Evolutionary conservation across 2,113 vertebrate species (phyloP).

Genomic region (Cephalopterus ornatus): DNA sequence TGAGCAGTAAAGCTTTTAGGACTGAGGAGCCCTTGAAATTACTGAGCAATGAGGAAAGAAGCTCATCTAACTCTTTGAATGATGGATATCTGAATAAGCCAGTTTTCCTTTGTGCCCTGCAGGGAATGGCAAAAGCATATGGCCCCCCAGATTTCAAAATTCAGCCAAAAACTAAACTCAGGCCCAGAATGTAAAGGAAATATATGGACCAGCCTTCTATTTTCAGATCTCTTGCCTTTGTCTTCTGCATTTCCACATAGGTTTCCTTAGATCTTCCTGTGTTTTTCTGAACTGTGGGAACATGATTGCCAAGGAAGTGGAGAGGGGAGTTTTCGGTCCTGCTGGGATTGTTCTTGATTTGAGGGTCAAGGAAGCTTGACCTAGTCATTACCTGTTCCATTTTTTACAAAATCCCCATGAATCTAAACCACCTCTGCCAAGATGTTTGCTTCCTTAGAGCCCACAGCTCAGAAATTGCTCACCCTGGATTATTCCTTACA

Average conservation of each 20-base stretch:
- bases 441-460: conserved; percentile 3
- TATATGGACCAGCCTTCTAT: conserved; percentile 59
- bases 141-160: conserved; percentile 20
- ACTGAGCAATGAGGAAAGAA: background rate
- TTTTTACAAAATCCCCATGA: background rate
- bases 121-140: conserved; percentile 41
- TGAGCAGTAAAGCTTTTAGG: background rate
- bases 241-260: conserved; percentile 70
- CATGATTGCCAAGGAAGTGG: conserved; percentile 70
- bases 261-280: conserved; percentile 77
- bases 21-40: background rate
- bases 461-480: background rate
- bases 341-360: conserved; percentile 73
- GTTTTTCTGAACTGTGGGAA: conserved; percentile 77
- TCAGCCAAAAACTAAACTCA: conserved; percentile 17
- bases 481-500: background rate
- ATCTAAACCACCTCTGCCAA: background rate
- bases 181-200: conserved; percentile 69
- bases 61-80: background rate
- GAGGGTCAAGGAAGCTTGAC: conserved; percentile 72
- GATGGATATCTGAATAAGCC: background rate
- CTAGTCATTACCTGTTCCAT: conserved; percentile 53
- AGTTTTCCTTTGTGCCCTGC: background rate
- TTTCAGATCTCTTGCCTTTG: conserved; percentile 63
- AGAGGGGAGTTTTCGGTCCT: conserved; percentile 60